Conservation (phyloP, 30 jellyfish, hydroid and myxozoan species). For the Calvadosia cruxmelitensis region DNA sequence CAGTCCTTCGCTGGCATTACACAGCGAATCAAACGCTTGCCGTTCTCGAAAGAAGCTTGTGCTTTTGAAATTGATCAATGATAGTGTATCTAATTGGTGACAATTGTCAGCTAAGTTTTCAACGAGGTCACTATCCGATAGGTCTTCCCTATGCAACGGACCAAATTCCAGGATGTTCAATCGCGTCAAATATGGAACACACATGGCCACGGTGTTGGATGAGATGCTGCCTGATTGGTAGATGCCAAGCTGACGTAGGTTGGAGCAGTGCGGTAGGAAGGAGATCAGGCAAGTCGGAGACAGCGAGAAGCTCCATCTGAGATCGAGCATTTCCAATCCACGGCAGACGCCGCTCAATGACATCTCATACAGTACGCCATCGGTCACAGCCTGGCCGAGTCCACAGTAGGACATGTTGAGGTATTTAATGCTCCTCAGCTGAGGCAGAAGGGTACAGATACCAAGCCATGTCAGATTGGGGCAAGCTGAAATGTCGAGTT, state of each 20-base stretch:
- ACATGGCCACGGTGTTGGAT: conserved; percentile 39
- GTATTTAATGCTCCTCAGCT: conserved; percentile 50
- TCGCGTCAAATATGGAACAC: conserved; percentile 26
- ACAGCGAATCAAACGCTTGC: conserved; percentile 31
- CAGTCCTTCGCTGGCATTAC: conserved; percentile 13
- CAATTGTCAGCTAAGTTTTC: conserved; percentile 35
- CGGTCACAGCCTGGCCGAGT: conserved; percentile 88
- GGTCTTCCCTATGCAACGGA: conserved; percentile 45
- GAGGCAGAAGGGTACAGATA: conserved; percentile 37
- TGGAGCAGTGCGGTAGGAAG: conserved; percentile 46
- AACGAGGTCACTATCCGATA: conserved; percentile 29
- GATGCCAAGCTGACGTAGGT: conserved; percentile 59
- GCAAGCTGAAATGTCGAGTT: conserved; percentile 95
- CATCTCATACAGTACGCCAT: conserved; percentile 39
- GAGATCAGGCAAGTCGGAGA: conserved; percentile 31
- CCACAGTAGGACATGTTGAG: conserved; percentile 93
- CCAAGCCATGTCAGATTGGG: conserved; percentile 81
- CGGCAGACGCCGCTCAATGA: conserved; percentile 25
- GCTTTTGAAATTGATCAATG: conserved; percentile 65
- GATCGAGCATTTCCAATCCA: conserved; percentile 66
- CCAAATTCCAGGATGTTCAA: conserved; percentile 73
- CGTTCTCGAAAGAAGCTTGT: conserved; percentile 23
- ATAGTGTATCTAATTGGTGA: conserved; percentile 43
- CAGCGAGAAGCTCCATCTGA: conserved; percentile 81
- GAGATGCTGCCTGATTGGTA: conserved; percentile 69